Evolutionary conservation across 1,140 invertebrate species (phyloP).

Genomic region (Achatina immaculata): DNA sequence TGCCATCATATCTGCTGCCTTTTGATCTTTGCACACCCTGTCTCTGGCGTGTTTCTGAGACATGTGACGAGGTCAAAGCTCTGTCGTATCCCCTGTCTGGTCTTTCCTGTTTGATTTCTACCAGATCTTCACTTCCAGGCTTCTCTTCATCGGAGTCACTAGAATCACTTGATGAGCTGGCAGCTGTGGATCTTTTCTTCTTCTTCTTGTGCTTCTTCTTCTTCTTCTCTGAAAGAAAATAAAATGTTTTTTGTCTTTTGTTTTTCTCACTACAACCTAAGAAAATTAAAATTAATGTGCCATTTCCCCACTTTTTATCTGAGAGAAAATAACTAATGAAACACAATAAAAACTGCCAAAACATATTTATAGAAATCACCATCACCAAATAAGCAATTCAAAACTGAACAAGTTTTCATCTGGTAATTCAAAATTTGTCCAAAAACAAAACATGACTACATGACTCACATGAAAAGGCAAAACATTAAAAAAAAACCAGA

Average conservation of each 20-base stretch:
- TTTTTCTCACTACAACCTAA: no score
- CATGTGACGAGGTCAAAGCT: constrained; percentile 28
- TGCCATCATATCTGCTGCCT: background rate
- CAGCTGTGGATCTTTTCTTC: constrained; percentile 19
- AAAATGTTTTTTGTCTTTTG: background rate
- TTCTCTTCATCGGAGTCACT: background rate
- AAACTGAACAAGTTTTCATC: background rate
- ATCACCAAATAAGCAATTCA: background rate
- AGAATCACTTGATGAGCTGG: background rate
- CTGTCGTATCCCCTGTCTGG: constrained; percentile 45
- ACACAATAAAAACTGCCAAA: background rate
- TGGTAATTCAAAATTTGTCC: background rate
- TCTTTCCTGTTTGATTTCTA: constrained; percentile 48
- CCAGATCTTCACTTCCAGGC: background rate
- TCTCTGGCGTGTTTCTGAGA: background rate
- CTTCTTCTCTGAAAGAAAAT: constrained; percentile 35
- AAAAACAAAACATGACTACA: background rate
- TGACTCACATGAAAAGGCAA: background rate
- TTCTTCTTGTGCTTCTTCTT: constrained; percentile 28
- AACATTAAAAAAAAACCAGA: background rate
- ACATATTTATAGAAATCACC: background rate
- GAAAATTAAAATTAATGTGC: background rate
- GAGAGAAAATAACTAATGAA: background rate
- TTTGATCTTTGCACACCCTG: background rate
- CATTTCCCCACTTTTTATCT: background rate